phyloP scores from a whole-genome alignment of 64 coral and sea anemone genomes.

The Cladopsammia gracilis region DNA sequence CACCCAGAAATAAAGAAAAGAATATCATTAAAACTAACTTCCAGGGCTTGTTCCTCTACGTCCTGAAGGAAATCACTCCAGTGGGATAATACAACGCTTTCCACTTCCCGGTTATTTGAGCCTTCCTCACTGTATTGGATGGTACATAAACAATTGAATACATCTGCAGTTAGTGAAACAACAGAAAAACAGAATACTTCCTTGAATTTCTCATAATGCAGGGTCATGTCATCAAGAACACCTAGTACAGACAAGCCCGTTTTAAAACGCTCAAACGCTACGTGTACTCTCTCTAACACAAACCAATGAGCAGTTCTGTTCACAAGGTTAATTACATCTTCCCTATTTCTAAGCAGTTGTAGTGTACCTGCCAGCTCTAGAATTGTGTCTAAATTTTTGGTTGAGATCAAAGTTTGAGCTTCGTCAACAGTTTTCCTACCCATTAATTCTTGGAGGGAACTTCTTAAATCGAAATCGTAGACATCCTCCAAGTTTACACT shows the following conservation, averaged over 20 bases:
- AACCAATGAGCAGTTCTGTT: constrained; percentile 38
- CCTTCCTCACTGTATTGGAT: constrained; percentile 63
- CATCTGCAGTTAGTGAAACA: constrained; percentile 35
- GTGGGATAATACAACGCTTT: constrained; percentile 61
- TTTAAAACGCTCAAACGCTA: constrained; percentile 56
- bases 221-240: constrained; percentile 49
- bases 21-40: constrained; percentile 65
- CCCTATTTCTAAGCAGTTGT: constrained; percentile 14
- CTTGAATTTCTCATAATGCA: constrained; percentile 58
- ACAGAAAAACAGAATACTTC: constrained; percentile 68
- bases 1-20: constrained; percentile 69
- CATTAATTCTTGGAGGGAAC: background rate
- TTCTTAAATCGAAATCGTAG: constrained; percentile 45
- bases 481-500: constrained; percentile 44
- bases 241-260: constrained; percentile 48
- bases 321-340: constrained; percentile 55
- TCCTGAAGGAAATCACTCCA: constrained; percentile 84
- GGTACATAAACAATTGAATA: constrained; percentile 26
- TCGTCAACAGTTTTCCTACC: background rate
- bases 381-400: constrained; percentile 19
- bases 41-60: constrained; percentile 66
- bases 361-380: constrained; percentile 46
- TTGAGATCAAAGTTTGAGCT: background rate
- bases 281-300: no score
- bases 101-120: constrained; percentile 58